These are phyloP conservation scores for Ericerus pela DNA, from an alignment of 1,140 invertebrate species.

Conservation along the genomic window DNA sequence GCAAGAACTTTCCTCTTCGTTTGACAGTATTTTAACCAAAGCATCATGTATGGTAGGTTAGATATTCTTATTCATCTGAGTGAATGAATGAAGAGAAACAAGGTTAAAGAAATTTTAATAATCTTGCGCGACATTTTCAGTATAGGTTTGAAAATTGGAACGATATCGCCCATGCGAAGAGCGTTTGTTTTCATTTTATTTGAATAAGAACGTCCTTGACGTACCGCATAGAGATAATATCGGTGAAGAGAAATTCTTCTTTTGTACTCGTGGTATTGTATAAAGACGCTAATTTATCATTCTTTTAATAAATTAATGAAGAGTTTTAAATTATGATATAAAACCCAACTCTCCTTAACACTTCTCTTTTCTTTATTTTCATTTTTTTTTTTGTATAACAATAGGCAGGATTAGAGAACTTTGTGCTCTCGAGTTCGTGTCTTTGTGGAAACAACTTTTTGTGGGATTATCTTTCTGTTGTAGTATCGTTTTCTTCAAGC, in stretches of 20 bases:
- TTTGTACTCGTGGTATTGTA: slow-evolving; percentile 5
- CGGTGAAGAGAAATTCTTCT: too few species aligned
- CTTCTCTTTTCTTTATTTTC: not conserved
- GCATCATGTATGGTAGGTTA: too few species aligned
- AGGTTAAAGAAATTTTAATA: too few species aligned
- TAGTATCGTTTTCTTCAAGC: too few species aligned
- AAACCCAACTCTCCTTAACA: not conserved
- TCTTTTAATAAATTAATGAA: slow-evolving; percentile 12
- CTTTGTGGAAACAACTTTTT: not conserved
- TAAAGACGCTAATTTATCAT: slow-evolving; percentile 10
- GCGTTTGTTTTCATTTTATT: slow-evolving; percentile 6
- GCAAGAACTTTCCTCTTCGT: too few species aligned
- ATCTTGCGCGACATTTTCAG: too few species aligned
- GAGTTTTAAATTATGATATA: slow-evolving; percentile 12
- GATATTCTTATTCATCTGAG: too few species aligned
- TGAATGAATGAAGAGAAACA: too few species aligned
- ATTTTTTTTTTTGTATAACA: slow-evolving; percentile 2
- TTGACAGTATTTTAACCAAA: too few species aligned
- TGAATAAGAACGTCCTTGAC: not conserved
- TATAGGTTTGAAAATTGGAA: too few species aligned
- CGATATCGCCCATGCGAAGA: slow-evolving; percentile 3
- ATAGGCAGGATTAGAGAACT: not conserved
- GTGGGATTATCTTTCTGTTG: slow-evolving; percentile 4
- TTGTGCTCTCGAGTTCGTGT: not conserved
- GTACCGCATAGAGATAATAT: not conserved